These are phyloP conservation scores for Vombatus ursinus DNA, from an alignment of 2,113 vertebrate species.

Conservation along the genomic window DNA sequence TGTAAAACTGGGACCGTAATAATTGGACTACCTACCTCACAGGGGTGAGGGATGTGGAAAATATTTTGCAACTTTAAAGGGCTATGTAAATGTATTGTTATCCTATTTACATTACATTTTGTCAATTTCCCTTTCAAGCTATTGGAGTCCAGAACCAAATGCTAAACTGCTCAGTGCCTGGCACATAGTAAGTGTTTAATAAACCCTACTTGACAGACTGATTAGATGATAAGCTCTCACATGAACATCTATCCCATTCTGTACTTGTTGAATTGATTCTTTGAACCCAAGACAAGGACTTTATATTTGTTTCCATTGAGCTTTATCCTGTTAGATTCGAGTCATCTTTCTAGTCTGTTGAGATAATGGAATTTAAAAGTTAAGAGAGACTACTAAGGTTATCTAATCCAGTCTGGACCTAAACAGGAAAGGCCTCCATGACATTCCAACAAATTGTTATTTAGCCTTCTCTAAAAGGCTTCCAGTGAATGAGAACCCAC, in stretches of 20 bases:
- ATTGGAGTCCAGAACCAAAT: not conserved
- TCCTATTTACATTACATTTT: not conserved
- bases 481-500: not conserved
- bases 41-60: not conserved
- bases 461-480: not conserved
- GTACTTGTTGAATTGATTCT: not conserved
- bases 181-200: fast-evolving
- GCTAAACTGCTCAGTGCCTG: not conserved
- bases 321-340: not conserved
- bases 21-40: not conserved
- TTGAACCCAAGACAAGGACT: not conserved
- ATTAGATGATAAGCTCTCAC: not conserved
- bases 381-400: not conserved
- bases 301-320: not conserved
- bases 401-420: not conserved
- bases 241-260: not conserved
- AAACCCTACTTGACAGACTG: not conserved
- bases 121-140: not conserved
- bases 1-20: not conserved
- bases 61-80: not conserved
- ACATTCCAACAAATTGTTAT: not conserved
- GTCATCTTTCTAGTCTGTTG: not conserved
- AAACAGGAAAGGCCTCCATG: not conserved
- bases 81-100: not conserved
- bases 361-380: not conserved